Conservation (phyloP, 1,140 invertebrate genomes). For the Onthophagus taurus region DNA sequence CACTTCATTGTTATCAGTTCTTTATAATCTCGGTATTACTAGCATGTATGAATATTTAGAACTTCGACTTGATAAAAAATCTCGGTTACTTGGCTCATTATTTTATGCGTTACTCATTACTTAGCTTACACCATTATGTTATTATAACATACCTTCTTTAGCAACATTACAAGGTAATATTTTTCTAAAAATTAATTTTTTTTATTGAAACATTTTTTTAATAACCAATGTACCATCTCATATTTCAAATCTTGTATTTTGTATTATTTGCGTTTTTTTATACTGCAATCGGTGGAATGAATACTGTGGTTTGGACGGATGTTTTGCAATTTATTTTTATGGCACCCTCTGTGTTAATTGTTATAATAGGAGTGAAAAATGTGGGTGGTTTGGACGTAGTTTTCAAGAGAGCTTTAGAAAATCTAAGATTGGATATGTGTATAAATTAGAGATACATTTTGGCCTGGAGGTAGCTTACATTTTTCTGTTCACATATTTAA, state of each 20-base stretch:
- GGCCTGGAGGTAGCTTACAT: constrained; percentile 45
- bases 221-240: no score
- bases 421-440: constrained; percentile 42
- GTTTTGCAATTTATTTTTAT: constrained; percentile 58
- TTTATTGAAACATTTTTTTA: no score
- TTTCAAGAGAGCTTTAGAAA: constrained; percentile 37
- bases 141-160: no score
- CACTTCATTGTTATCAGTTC: no score
- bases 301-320: constrained; percentile 61
- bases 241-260: constrained; percentile 58
- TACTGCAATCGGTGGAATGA: constrained; percentile 59
- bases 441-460: constrained; percentile 45
- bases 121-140: no score
- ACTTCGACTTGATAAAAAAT: no score
- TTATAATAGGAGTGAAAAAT: constrained; percentile 44
- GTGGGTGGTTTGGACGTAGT: constrained; percentile 38
- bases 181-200: no score
- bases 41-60: no score
- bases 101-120: no score
- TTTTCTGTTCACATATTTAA: constrained; percentile 46
- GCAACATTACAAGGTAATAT: no score
- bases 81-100: no score
- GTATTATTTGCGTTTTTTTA: constrained; percentile 59
- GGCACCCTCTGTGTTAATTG: constrained; percentile 51
- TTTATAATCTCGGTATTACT: no score